Percentiles rank a stretch among this genome's conserved stretches.
Evolutionary conservation across 2,888 invertebrate genomes (phyloP).

Genomic region (Heteropelma amictum): DNA sequence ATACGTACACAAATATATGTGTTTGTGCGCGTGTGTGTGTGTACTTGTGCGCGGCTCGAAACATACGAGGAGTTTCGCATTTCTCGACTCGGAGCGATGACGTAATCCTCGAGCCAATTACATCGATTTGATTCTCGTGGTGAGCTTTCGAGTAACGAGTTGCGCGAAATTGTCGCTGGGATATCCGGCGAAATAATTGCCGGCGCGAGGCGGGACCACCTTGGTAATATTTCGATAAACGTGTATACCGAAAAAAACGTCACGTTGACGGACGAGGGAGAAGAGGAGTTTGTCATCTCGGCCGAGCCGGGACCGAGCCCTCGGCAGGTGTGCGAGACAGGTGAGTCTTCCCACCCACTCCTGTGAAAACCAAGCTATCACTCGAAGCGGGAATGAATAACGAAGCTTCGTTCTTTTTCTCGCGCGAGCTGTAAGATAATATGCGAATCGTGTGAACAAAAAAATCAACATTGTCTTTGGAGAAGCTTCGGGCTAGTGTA

Average conservation of each 20-base stretch:
- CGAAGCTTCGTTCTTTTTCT: no score
- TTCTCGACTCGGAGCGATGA: constrained; percentile 52
- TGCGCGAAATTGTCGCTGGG: constrained; percentile 3
- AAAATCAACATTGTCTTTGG: background rate
- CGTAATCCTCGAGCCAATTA: constrained; percentile 37
- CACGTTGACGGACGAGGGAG: constrained; percentile 62
- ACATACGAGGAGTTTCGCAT: constrained; percentile 28
- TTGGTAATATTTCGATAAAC: constrained; percentile 59
- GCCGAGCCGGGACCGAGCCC: constrained; percentile 50
- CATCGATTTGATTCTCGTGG: background rate
- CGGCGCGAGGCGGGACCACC: constrained; percentile 30
- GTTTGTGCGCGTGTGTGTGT: constrained; percentile 13
- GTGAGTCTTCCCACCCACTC: constrained; percentile 53
- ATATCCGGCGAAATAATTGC: background rate
- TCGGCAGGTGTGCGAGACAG: constrained; percentile 64
- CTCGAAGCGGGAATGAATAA: no score
- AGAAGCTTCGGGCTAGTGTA: no score
- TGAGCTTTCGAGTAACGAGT: background rate
- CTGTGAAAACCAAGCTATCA: no score
- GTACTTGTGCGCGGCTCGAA: constrained; percentile 11
- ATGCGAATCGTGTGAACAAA: background rate
- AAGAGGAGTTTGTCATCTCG: constrained; percentile 50
- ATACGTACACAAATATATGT: constrained; percentile 1
- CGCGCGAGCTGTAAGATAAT: no score
- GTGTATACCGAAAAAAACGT: constrained; percentile 53